Conservation (phyloP, 2,113 vertebrate genomes). For the Lophotis ruficrista region DNA sequence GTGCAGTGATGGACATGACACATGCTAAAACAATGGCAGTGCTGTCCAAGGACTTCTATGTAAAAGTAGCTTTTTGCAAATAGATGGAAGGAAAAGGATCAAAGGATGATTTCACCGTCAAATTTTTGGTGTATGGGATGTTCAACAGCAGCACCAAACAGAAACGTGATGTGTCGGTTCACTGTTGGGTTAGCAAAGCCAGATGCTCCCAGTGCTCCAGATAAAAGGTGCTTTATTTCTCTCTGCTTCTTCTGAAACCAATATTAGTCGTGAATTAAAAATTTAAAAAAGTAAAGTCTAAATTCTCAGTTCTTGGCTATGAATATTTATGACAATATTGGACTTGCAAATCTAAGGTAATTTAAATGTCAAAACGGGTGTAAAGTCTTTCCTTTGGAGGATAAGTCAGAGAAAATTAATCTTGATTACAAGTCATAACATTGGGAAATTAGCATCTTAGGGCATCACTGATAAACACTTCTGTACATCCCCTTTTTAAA, state of each 20-base stretch:
- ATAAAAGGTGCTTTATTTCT: neutral
- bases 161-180: rapidly evolving
- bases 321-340: conserved; percentile 60
- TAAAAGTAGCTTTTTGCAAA: neutral
- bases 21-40: neutral
- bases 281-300: neutral
- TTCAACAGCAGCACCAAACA: neutral
- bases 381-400: conserved; percentile 32
- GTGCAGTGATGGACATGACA: neutral
- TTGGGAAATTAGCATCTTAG: conserved; percentile 37
- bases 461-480: conserved; percentile 12
- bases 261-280: neutral
- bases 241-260: neutral
- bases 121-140: neutral
- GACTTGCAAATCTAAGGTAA: conserved; percentile 68
- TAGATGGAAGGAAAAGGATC: neutral
- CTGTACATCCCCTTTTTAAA: neutral
- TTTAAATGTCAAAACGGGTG: conserved; percentile 58
- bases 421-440: conserved; percentile 34
- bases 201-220: neutral
- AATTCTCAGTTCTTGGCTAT: neutral
- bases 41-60: rapidly evolving
- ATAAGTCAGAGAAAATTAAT: conserved; percentile 56
- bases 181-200: neutral
- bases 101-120: neutral